Conservation (phyloP, 1,140 invertebrate genomes). For the Pseudobourletiella spinata region DNA sequence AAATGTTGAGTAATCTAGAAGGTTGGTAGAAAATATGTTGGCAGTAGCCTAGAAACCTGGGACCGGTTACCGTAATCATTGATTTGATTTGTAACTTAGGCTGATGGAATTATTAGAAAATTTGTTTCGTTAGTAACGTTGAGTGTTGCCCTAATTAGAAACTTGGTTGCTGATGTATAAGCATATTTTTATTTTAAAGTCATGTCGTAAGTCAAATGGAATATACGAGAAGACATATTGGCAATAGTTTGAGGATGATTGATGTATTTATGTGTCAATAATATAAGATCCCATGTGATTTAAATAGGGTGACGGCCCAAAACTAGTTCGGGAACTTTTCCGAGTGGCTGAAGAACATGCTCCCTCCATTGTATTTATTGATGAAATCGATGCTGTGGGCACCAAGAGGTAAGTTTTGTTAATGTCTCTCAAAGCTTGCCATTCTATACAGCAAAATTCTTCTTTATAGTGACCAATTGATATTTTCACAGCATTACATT, state of each 20-base stretch:
- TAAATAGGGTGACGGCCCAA: conserved; percentile 95
- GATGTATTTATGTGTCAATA: too few relatives aligned
- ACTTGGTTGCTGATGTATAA: too few relatives aligned
- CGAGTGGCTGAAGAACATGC: conserved; percentile 98
- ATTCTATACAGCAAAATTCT: neutral
- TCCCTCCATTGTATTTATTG: conserved; percentile 99
- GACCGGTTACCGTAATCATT: too few relatives aligned
- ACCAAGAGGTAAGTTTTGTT: conserved; percentile 65
- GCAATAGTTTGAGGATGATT: neutral
- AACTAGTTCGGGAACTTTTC: conserved; percentile 94
- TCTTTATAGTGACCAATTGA: too few relatives aligned
- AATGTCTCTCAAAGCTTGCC: neutral
- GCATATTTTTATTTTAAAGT: neutral
- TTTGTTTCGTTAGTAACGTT: too few relatives aligned
- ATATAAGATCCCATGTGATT: neutral
- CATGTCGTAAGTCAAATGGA: neutral
- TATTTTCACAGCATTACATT: too few relatives aligned
- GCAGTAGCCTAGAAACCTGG: too few relatives aligned
- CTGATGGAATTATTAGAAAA: too few relatives aligned
- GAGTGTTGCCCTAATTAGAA: too few relatives aligned
- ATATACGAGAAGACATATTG: too few relatives aligned
- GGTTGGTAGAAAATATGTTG: conserved; percentile 3
- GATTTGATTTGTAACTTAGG: too few relatives aligned
- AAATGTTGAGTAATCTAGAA: neutral
- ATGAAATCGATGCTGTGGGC: conserved; percentile 99